Evolutionary conservation across 2,113 vertebrate species (phyloP), one percentile per base, ranked within the genome.

Genomic region (Microtus pennsylvanicus): DNA sequence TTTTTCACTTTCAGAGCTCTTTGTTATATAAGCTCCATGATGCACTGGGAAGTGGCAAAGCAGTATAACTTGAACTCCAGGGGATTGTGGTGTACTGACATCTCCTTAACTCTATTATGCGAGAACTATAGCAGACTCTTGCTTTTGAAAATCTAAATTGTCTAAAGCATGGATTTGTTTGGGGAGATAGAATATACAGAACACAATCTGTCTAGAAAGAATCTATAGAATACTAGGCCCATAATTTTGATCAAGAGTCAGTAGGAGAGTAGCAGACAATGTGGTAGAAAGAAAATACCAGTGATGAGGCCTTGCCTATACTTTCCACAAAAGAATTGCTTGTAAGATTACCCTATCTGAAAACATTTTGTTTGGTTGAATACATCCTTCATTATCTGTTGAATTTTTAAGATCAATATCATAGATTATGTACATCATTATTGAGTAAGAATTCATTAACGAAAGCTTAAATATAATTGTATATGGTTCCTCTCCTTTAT

Each of bases 111-210:
- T 50, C 21, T 67, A 14, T 80, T 96, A 65, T 35, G 91, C 2
- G 92, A 63, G 89, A 89, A 61, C 45, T 45, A 30, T 78, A 86
- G 26, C 67, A n/a, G 70, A 88, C 7, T 67, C 89, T 63, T 93
- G 22, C 42, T 96, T 90, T 95, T 50, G 26, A 95, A 92, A 86
- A 92, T 69, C 28, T 89, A 63, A 91, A 93, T 72, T 89, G 13
- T 80, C 6, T 72, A 12, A 90, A 76, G n/a, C 63, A 65, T n/a
- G n/a, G 47, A 45, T n/a, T 93, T 95, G 26, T 28, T 75, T 72
- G 42, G 80, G 28, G 42, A 78, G 88, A 42, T 33, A 92, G 19
- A 55, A 16, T 30, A 89, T 61, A 47, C 24, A 90, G 69, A 95
- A 67, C 1, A n/a, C 12, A 21, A n/a, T 28, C 0, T 30, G 1